Evolutionary conservation across 2,797 vertebrate genomes (phyloP).

Genomic region (Semotilus atromaculatus): DNA sequence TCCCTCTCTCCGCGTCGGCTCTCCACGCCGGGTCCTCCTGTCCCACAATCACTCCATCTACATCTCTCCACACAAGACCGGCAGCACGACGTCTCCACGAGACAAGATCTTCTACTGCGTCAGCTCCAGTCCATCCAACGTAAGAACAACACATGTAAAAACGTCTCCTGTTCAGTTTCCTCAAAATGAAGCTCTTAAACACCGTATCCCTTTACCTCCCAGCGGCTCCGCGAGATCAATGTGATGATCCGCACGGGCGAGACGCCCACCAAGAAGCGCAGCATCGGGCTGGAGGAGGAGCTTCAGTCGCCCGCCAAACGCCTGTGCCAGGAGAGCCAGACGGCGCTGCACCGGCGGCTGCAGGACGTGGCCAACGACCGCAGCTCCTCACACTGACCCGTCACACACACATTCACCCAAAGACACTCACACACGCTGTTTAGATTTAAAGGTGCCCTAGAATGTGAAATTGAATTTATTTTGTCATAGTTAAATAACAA

Average conservation of each 20-base stretch:
- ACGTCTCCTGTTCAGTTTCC: background rate
- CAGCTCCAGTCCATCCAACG: slow-evolving; percentile 91
- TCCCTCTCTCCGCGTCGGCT: slow-evolving; percentile 82
- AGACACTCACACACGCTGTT: background rate
- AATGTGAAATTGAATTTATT: too few species aligned
- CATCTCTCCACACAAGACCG: slow-evolving; percentile 88
- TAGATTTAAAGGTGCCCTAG: background rate
- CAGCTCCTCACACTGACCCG: slow-evolving; percentile 84
- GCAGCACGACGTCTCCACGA: slow-evolving; percentile 73
- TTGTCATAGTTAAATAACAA: too few species aligned
- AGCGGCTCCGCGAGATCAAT: slow-evolving; percentile 94
- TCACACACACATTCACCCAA: background rate
- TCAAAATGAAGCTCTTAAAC: background rate
- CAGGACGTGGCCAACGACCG: slow-evolving; percentile 94
- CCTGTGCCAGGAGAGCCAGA: slow-evolving; percentile 89
- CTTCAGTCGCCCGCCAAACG: slow-evolving; percentile 87
- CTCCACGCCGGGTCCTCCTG: slow-evolving; percentile 88
- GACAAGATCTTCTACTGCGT: slow-evolving; percentile 93
- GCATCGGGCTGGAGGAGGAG: slow-evolving; percentile 85
- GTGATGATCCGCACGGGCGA: slow-evolving; percentile 93
- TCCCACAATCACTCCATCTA: slow-evolving; percentile 90
- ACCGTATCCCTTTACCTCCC: background rate
- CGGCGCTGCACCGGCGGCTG: slow-evolving; percentile 84
- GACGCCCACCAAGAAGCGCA: slow-evolving; percentile 90
- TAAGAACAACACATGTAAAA: slow-evolving; percentile 66